A percentile compares a stretch with the other conserved stretches of the same genome.
Conservation (phyloP, 2,888 invertebrate species). For the Amiota minor region DNA sequence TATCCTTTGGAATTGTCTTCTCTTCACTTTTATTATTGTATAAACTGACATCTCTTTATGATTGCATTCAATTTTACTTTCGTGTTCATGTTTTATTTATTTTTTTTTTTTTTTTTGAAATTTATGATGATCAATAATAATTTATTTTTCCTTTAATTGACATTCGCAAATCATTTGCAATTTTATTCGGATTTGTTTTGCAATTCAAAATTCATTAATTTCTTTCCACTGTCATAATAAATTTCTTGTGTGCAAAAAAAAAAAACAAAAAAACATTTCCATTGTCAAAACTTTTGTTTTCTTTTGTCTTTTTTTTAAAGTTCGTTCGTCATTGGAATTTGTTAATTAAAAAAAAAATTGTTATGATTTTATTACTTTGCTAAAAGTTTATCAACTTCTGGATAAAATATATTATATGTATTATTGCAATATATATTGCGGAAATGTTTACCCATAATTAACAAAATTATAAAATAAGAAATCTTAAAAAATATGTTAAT, state of each 20-base stretch:
- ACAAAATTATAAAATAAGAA: constrained; percentile 4
- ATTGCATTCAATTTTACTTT: neutral
- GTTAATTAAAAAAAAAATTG: no score
- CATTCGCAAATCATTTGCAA: neutral
- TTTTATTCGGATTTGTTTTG: neutral
- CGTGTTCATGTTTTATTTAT: neutral
- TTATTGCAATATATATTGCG: neutral
- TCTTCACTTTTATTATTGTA: neutral
- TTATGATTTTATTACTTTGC: constrained; percentile 1
- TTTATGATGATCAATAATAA: neutral
- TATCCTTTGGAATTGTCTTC: neutral
- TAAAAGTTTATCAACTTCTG: constrained; percentile 1
- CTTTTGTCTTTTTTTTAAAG: no score
- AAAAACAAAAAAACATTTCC: neutral
- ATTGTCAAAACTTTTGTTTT: neutral
- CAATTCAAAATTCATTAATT: neutral
- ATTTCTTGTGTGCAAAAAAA: neutral
- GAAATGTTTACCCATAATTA: neutral
- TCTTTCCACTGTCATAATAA: neutral
- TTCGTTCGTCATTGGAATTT: no score
- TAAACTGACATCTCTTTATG: no score
- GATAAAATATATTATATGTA: neutral
- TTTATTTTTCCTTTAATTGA: neutral
- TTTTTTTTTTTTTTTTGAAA: neutral
- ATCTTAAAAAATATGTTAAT: neutral